Evolutionary conservation across 2,113 vertebrate species (phyloP), one percentile per base, ranked within the genome.

Genomic region (Dicerorhinus sumatrensis): DNA sequence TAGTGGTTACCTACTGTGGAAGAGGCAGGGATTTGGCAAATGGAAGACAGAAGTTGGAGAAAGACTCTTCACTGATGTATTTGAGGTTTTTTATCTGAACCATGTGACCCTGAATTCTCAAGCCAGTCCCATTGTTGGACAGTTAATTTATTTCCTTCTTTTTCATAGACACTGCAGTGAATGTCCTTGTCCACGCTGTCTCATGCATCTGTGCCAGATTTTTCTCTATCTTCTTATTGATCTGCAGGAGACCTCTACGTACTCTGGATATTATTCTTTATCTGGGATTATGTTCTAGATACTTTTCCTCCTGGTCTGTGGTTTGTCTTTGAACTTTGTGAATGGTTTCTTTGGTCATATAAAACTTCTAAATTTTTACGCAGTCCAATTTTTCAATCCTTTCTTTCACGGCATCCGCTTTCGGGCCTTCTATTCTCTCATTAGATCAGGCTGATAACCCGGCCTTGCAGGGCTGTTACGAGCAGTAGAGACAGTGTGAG

Each of bases 1-100:
- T 1, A 4, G 23, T 16, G 7, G 31, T 31, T 29, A 11, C 27
- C 54, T 25, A 13, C 18, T 0, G 2, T 1, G 0, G 27, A 36
- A 54, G 36, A 90, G 9, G 42, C 13, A 8, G 16, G 63, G 21
- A 17, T 2, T 58, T 23, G 12, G 33, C 7, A n/a, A 62, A n/a
- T 17, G 14, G 77, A 54, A 96, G 83, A 62, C 39, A 23, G 33
- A 69, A 2, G 18, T 11, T 63, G 58, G 16, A 62, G 46, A 89
- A 76, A 89, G 54, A 33, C 0, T 65, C 51, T 42, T 84, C 48
- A 39, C 17, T 12, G 20, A 25, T 7, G 7, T 4, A 9, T 39
- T 75, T 3, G 33, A 46, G 69, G 23, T 42, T 60, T 46, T 58
- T 72, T 7, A 17, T 20, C 54, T 80, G 72, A 80, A 48, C 58